Evolutionary conservation across 1,140 invertebrate species (phyloP).

Genomic region (Dreissena rostriformis): DNA sequence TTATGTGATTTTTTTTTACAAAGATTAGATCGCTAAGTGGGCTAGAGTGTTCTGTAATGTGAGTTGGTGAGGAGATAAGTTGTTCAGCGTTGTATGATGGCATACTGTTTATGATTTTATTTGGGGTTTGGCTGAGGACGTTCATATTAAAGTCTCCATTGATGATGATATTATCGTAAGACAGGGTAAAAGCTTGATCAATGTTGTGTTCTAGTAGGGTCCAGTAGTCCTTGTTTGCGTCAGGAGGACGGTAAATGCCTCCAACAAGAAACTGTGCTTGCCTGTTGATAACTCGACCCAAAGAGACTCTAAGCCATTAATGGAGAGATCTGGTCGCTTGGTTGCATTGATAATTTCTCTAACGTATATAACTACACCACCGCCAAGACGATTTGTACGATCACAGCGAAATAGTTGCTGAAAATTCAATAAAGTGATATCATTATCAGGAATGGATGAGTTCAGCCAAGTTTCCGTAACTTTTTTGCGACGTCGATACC

Average conservation of each 20-base stretch:
- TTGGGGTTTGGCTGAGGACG: not conserved
- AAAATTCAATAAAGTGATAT: too few relatives aligned
- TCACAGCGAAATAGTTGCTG: too few relatives aligned
- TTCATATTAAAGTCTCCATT: conserved; percentile 23
- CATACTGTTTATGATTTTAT: conserved; percentile 13
- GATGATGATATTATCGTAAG: conserved; percentile 8
- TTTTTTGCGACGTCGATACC: too few relatives aligned
- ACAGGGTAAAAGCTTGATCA: conserved; percentile 16
- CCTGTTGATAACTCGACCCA: conserved; percentile 5
- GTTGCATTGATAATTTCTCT: too few relatives aligned
- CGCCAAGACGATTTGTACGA: too few relatives aligned
- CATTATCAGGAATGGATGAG: too few relatives aligned
- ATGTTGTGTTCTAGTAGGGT: not conserved
- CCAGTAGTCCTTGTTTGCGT: conserved; percentile 14
- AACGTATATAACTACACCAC: too few relatives aligned
- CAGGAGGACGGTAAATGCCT: conserved; percentile 15
- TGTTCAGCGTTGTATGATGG: conserved; percentile 16
- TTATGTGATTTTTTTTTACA: not conserved
- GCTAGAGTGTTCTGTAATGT: conserved; percentile 19
- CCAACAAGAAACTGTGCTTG: not conserved
- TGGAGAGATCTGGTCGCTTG: too few relatives aligned
- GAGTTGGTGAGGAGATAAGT: conserved; percentile 17
- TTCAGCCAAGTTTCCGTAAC: too few relatives aligned
- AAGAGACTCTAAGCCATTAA: conserved; percentile 5
- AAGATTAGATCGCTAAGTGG: conserved; percentile 25